Percentiles rank a stretch among this genome's conserved stretches.
phyloP scores from a whole-genome alignment of 92 coral and sea anemone genomes.

The Epizoanthus ramosus region DNA sequence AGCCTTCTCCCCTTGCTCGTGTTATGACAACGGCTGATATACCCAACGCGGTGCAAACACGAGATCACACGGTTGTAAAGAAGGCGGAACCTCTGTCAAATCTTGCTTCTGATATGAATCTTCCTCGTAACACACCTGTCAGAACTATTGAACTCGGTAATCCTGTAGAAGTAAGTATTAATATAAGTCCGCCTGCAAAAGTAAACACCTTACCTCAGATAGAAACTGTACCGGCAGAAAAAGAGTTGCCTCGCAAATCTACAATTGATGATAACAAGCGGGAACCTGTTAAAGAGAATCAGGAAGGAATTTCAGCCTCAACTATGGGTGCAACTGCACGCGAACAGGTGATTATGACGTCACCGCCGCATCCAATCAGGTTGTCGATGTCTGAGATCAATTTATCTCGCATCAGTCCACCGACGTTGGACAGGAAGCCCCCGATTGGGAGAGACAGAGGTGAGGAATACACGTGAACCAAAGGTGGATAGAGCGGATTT shows the following conservation, averaged over 20 bases:
- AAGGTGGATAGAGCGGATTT: neutral
- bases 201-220: constrained; percentile 7
- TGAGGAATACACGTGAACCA: constrained; percentile 24
- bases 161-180: constrained; percentile 23
- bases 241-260: neutral
- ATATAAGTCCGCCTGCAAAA: constrained; percentile 27
- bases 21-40: constrained; percentile 71
- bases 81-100: constrained; percentile 17
- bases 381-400: constrained; percentile 68
- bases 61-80: neutral
- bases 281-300: neutral
- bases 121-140: neutral
- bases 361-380: constrained; percentile 77
- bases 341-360: constrained; percentile 68
- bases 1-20: constrained; percentile 70
- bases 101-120: neutral
- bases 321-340: constrained; percentile 64
- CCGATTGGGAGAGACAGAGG: constrained; percentile 75
- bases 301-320: constrained; percentile 29
- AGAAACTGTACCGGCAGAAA: neutral
- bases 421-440: constrained; percentile 49
- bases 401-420: constrained; percentile 48
- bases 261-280: neutral
- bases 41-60: constrained; percentile 41
- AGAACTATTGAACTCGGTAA: constrained; percentile 25